Conservation (phyloP, 2,888 invertebrate genomes). For the Drosophila parthenogenetica region DNA sequence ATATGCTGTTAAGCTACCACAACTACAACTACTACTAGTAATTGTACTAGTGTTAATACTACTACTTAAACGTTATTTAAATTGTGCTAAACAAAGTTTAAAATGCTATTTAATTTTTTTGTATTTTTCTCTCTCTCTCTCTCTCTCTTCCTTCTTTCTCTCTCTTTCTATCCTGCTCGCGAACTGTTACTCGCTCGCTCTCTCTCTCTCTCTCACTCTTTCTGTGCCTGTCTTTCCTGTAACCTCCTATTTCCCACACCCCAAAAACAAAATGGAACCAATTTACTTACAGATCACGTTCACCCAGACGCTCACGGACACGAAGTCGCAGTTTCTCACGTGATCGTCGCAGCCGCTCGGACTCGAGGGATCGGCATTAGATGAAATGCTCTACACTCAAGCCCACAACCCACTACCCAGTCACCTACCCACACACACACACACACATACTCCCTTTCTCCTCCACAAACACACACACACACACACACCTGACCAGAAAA, state of each 20-base stretch:
- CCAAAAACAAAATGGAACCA: conserved; percentile 6
- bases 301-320: conserved; percentile 84
- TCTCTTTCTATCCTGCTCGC: conserved; percentile 17
- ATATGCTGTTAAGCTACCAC: conserved; percentile 5
- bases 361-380: conserved; percentile 87
- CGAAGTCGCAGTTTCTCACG: conserved; percentile 87
- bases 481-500: conserved; percentile 7
- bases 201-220: conserved; percentile 45
- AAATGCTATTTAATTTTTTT: conserved; percentile 66
- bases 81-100: conserved; percentile 23
- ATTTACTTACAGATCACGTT: conserved; percentile 84
- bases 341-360: conserved; percentile 87
- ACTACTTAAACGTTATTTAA: conserved; percentile 29
- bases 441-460: conserved; percentile 3
- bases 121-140: conserved; percentile 51
- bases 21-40: no score
- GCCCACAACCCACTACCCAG: background rate
- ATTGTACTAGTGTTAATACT: background rate
- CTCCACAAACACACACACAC: conserved; percentile 8
- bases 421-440: conserved; percentile 7
- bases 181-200: conserved; percentile 34
- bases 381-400: conserved; percentile 7
- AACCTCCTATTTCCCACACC: conserved; percentile 2
- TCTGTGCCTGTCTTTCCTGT: conserved; percentile 28
- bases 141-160: conserved; percentile 13